Percentiles rank a stretch among this genome's conserved stretches.
phyloP scores from a whole-genome alignment of 1,140 invertebrate species.

The Conus ventricosus region DNA sequence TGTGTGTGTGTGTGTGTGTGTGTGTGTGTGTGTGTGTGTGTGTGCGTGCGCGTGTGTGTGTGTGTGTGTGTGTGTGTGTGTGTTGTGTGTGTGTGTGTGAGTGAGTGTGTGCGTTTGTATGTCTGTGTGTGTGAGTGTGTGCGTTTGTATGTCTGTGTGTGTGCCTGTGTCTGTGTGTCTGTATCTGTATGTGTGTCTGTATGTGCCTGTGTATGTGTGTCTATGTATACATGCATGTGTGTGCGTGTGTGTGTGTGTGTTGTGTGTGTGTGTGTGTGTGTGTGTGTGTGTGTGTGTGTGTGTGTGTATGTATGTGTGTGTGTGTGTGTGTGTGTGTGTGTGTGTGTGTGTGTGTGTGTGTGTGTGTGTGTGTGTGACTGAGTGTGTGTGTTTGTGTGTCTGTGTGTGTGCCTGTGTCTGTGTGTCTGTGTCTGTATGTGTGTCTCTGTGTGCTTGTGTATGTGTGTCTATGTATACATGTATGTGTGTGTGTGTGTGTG shows the following conservation, averaged over 20 bases:
- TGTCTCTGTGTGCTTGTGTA: not conserved
- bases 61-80: not conserved
- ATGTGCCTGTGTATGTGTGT: not conserved
- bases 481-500: not conserved
- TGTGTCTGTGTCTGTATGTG: not conserved
- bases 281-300: not conserved
- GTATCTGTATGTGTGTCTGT: not conserved
- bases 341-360: not conserved
- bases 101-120: too few relatives aligned
- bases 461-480: not conserved
- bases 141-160: not conserved
- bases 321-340: slow-evolving; percentile 9
- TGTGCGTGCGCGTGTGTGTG: not conserved
- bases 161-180: not conserved
- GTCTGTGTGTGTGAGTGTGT: too few relatives aligned
- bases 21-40: not conserved
- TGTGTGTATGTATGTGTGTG: not conserved
- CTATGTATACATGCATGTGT: too few relatives aligned
- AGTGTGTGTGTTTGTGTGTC: too few relatives aligned
- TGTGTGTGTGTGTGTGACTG: too few relatives aligned
- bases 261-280: not conserved
- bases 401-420: too few relatives aligned
- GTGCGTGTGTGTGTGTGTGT: not conserved
- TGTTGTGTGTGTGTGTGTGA: not conserved
- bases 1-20: not conserved